Base-by-base conservation (phyloP, 2,888 invertebrate genomes). In the Eurytoma adleriae region DNA sequence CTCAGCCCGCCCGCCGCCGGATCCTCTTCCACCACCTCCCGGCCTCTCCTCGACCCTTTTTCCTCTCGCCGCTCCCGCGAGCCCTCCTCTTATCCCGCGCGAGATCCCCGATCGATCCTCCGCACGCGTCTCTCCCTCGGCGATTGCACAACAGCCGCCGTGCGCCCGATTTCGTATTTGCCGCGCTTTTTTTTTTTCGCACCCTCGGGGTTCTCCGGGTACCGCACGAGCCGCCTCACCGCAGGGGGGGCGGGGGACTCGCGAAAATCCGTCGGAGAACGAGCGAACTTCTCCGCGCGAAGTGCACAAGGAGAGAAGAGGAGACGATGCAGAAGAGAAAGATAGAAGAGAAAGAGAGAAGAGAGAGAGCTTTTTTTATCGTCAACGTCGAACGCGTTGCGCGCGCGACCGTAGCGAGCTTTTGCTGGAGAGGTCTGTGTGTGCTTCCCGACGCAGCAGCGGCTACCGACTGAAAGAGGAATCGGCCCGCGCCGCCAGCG, bases 381-480 rank as follows among this genome's bases (percentile, higher is more conserved):
- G 24, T 24, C 40, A 40, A 40, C 10, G 40, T 40, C 40, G 40
- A 3, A 30, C 30, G 30, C 30, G 30, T 10, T 5, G 40, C 7
- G 40, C 7, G 40, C 40, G 40, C 40, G 40, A 40, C 7, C 10
- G 40, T 1, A 40, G 40, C 40, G 40, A 40, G 40, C 40, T 40
- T 40, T 40, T 7, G 40, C 40, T 40, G 40, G 40, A 7, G 10
- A 10, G 10, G 10, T 40, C 5, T 7, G 40, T 40, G 40, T 40
- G 40, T 78, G 81, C 69, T 68, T 70, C 79, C 67, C 82, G 73
- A 56, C 40, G 78, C 75, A 78, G 78, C 78, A 64, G 68, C 80
- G 80, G 75, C 75, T 80, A 74, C 80, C 68, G 78, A 82, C 82
- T 82, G 80, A 79, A 73, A 78, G 56, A 54, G 10, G 20, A n/a